Conservation (phyloP, 2,797 vertebrate genomes). For the Lindbergichthys nudifrons region DNA sequence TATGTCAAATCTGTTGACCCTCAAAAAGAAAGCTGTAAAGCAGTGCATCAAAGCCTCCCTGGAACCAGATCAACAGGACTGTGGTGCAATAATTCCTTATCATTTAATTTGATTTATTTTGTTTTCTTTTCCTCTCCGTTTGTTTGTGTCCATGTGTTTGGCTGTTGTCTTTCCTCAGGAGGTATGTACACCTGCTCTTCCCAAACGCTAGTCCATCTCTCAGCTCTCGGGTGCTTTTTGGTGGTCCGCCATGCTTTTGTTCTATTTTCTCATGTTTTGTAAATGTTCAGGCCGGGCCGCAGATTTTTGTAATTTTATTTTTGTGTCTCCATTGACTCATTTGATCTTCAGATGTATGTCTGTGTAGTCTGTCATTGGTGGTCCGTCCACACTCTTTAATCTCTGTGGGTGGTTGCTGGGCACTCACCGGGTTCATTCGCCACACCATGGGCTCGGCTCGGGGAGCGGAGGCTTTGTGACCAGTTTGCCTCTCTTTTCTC, state of each 20-base stretch:
- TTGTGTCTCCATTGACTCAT: conserved; percentile 82
- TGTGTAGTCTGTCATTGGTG: conserved; percentile 74
- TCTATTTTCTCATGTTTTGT: conserved; percentile 50
- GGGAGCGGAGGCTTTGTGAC: conserved; percentile 71
- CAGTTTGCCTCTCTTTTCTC: conserved; percentile 65
- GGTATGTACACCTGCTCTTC: conserved; percentile 94
- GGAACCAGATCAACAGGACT: conserved; percentile 70
- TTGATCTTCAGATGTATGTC: conserved; percentile 72
- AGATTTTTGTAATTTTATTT: conserved; percentile 68
- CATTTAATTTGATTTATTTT: conserved; percentile 92
- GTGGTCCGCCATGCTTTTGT: conserved; percentile 86
- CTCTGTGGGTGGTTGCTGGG: conserved; percentile 69
- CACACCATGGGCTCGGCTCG: conserved; percentile 37
- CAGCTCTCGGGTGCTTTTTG: conserved; percentile 85
- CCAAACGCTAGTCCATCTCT: conserved; percentile 85
- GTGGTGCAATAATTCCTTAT: conserved; percentile 85
- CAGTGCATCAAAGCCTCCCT: conserved; percentile 71
- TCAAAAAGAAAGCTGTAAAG: conserved; percentile 64
- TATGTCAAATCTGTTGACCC: not conserved
- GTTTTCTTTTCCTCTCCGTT: conserved; percentile 90
- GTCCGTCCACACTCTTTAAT: conserved; percentile 68
- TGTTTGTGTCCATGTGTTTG: conserved; percentile 96
- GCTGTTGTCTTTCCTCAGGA: conserved; percentile 99
- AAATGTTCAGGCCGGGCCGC: conserved; percentile 8
- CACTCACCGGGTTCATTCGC: conserved; percentile 60